Conservation (phyloP, 2,888 invertebrate genomes). For the Dryadula phaetusa region DNA sequence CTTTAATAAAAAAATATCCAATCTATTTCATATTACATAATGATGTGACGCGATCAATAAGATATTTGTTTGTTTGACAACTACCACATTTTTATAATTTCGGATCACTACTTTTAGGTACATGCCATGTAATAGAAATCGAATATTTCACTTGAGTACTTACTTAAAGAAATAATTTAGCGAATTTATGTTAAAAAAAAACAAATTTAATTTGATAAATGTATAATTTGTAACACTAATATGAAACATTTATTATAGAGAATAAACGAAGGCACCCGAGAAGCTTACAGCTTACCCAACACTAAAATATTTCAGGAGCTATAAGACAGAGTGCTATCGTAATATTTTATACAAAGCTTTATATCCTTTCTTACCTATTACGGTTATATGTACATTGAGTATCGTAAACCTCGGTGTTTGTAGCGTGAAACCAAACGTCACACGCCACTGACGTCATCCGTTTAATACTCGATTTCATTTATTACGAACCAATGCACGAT, state of each 20-base stretch:
- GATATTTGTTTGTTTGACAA: no score
- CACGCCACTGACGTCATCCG: slow-evolving; percentile 60
- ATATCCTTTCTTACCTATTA: slow-evolving; percentile 36
- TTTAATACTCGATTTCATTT: slow-evolving; percentile 54
- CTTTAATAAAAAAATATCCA: no score
- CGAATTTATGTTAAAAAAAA: background rate
- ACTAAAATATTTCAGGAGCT: slow-evolving; percentile 36
- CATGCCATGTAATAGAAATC: no score
- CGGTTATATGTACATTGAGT: slow-evolving; percentile 27
- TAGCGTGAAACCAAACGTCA: slow-evolving; percentile 49
- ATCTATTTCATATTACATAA: no score
- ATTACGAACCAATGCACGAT: slow-evolving; percentile 48
- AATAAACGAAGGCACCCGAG: slow-evolving; percentile 22
- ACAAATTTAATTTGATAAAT: background rate
- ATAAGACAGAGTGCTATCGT: slow-evolving; percentile 36
- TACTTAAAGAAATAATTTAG: no score
- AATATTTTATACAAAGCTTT: slow-evolving; percentile 41
- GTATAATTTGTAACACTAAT: slow-evolving; percentile 22
- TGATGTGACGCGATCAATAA: no score
- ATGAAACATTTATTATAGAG: slow-evolving; percentile 26
- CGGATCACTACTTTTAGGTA: no score
- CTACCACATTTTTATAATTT: no score
- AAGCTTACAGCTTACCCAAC: slow-evolving; percentile 25
- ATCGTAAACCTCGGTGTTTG: slow-evolving; percentile 34
- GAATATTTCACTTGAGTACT: no score